These are phyloP conservation scores for Centroberyx gerrardi DNA, from an alignment of 2,797 vertebrate genomes.

Conservation along the genomic window DNA sequence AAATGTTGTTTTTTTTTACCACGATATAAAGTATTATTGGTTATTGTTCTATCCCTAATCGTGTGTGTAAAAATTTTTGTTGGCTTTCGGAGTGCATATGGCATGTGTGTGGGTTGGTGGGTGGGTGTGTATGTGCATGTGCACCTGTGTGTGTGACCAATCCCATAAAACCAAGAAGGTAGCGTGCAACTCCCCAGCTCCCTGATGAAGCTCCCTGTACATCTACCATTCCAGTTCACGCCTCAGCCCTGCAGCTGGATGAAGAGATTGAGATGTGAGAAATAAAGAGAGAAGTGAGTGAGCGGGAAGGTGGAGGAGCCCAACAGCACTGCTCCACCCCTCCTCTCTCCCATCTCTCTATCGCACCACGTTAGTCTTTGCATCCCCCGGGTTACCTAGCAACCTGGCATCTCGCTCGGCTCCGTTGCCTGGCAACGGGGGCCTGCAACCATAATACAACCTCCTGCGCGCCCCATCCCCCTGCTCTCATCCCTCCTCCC, in stretches of 20 bases:
- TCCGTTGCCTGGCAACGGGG: slow-evolving; percentile 81
- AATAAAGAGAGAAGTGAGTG: slow-evolving; percentile 27
- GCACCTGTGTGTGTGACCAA: no score
- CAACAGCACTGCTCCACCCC: slow-evolving; percentile 62
- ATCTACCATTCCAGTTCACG: not conserved
- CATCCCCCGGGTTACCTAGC: slow-evolving; percentile 85
- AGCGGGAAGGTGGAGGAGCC: slow-evolving; percentile 69
- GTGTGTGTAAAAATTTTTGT: no score
- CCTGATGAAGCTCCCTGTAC: slow-evolving; percentile 5
- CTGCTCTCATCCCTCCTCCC: slow-evolving; percentile 62
- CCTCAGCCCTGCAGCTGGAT: slow-evolving; percentile 62
- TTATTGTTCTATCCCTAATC: no score
- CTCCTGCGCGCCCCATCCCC: slow-evolving; percentile 73
- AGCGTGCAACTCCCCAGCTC: not conserved
- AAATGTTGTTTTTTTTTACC: no score
- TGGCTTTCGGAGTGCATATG: no score
- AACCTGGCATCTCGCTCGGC: slow-evolving; percentile 83
- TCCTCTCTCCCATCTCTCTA: slow-evolving; percentile 49
- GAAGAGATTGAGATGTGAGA: slow-evolving; percentile 55
- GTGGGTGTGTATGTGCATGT: not conserved
- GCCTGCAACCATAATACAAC: slow-evolving; percentile 79
- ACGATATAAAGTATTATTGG: no score
- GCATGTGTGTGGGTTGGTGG: no score
- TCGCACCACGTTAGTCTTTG: slow-evolving; percentile 80
- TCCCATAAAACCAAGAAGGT: no score